A percentile compares a stretch with the other conserved stretches of the same genome.
phyloP scores from a whole-genome alignment of 2,888 invertebrate genomes.

The Leptinotarsa juncta region DNA sequence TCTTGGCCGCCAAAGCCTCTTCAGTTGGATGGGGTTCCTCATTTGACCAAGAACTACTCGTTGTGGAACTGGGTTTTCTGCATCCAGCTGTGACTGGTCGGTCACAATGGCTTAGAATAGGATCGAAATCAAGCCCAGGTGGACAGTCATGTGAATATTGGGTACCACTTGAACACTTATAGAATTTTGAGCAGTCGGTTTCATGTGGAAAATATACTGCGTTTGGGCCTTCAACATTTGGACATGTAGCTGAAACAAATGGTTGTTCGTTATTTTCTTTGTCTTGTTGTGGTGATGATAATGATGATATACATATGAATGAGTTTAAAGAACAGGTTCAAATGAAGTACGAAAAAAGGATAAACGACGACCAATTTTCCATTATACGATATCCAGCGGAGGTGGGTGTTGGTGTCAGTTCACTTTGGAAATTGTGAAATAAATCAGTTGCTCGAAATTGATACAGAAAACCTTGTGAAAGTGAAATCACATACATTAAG shows the following conservation, averaged over 20 bases:
- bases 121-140: constrained; percentile 39
- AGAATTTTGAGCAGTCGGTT: constrained; percentile 39
- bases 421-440: too few species aligned
- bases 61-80: constrained; percentile 5
- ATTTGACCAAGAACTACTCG: neutral
- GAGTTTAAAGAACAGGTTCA: too few species aligned
- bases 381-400: too few species aligned
- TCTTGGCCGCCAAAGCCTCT: too few species aligned
- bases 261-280: neutral
- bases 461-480: too few species aligned
- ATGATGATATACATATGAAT: neutral
- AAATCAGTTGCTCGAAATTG: too few species aligned
- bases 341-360: too few species aligned
- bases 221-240: constrained; percentile 31
- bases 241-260: constrained; percentile 26
- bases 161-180: constrained; percentile 41
- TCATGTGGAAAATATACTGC: constrained; percentile 37
- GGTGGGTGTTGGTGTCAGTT: too few species aligned
- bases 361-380: too few species aligned
- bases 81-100: constrained; percentile 32
- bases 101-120: constrained; percentile 40
- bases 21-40: neutral
- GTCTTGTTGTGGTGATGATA: too few species aligned
- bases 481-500: too few species aligned
- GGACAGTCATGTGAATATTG: constrained; percentile 40